Evolutionary conservation across 2,797 vertebrate genomes (phyloP).

Genomic region (Danio jaintianensis): DNA sequence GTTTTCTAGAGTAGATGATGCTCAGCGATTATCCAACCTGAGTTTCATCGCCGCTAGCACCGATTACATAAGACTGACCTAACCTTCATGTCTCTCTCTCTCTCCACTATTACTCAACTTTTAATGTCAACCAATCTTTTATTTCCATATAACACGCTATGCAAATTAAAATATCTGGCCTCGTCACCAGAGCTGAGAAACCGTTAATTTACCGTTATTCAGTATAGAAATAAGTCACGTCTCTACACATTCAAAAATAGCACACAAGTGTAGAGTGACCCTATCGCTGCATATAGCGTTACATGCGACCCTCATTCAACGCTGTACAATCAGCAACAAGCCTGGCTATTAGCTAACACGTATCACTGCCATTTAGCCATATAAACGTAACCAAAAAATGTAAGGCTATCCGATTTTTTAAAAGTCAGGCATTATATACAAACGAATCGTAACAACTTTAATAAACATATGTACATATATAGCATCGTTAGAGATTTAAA

Average conservation of each 20-base stretch:
- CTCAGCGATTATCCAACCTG: not conserved
- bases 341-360: not conserved
- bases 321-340: not conserved
- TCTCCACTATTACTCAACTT: not conserved
- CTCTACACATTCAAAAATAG: conserved; percentile 10
- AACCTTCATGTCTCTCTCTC: not conserved
- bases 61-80: not conserved
- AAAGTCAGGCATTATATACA: not conserved
- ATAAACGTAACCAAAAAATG: not conserved
- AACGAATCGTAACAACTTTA: not conserved
- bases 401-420: not conserved
- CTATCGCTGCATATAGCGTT: not conserved
- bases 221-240: not conserved
- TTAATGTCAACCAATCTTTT: not conserved
- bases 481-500: not conserved
- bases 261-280: conserved; percentile 10
- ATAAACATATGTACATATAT: not conserved
- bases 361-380: not conserved
- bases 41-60: not conserved
- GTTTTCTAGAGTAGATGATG: conserved; percentile 24
- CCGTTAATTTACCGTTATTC: not conserved
- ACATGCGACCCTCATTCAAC: not conserved
- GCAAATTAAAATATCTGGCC: not conserved
- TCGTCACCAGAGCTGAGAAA: not conserved
- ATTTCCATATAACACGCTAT: not conserved